Conservation (phyloP, 2,888 invertebrate genomes). For the Orthonevra nobilis region DNA sequence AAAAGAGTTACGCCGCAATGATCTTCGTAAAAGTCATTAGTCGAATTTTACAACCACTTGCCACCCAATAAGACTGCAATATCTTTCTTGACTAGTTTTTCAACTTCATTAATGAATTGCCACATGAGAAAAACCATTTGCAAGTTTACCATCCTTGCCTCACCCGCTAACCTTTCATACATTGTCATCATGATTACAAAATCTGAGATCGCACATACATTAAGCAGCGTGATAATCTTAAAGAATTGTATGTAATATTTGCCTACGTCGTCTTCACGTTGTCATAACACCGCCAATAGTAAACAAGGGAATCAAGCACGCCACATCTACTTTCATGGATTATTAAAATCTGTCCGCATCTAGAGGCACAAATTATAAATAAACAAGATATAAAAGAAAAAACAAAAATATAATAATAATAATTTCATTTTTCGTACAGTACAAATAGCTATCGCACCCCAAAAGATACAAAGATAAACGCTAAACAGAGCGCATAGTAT, state of each 20-base stretch:
- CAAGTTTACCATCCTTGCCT: too few relatives aligned
- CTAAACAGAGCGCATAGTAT: conserved; percentile 37
- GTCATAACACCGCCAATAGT: not conserved
- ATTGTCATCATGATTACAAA: conserved; percentile 1
- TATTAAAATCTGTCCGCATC: conserved; percentile 8
- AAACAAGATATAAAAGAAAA: conserved; percentile 64
- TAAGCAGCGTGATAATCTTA: too few relatives aligned
- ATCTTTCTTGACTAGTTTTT: too few relatives aligned
- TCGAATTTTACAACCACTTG: too few relatives aligned
- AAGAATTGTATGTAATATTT: too few relatives aligned
- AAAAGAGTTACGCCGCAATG: too few relatives aligned
- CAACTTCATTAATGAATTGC: too few relatives aligned
- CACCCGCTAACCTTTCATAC: too few relatives aligned
- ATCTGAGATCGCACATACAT: not conserved
- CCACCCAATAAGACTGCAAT: too few relatives aligned
- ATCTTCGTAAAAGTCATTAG: too few relatives aligned
- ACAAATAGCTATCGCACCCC: conserved; percentile 2
- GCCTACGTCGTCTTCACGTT: not conserved
- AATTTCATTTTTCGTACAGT: conserved; percentile 45
- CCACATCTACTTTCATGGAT: not conserved
- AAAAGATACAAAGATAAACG: conserved; percentile 23
- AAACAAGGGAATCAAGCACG: not conserved
- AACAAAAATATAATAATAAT: conserved; percentile 31
- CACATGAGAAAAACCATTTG: too few relatives aligned
- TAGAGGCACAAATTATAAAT: conserved; percentile 60